Evolutionary conservation across 53 echinoderm and acorn worm genomes (phyloP).

Genomic region (Hippasteria phrygiana): DNA sequence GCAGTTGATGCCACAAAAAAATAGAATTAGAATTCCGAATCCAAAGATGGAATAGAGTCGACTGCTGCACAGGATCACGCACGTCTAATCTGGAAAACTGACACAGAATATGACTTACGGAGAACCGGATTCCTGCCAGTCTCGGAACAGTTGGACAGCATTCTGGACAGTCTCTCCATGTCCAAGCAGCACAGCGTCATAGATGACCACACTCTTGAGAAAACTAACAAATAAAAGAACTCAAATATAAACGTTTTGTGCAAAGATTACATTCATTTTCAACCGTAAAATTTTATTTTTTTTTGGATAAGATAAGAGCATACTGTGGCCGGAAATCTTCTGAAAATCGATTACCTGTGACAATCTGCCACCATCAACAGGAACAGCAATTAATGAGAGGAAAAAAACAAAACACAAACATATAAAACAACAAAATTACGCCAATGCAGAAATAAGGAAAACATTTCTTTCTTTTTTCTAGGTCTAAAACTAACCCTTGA

Average conservation of each 20-base stretch:
- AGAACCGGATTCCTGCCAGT: conserved; percentile 68
- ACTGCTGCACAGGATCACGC: too few relatives aligned
- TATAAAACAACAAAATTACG: too few relatives aligned
- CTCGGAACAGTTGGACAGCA: conserved; percentile 59
- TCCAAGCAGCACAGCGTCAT: conserved; percentile 49
- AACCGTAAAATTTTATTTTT: not conserved
- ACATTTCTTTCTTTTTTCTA: not conserved
- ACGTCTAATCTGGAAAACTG: not conserved
- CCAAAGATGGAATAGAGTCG: too few relatives aligned
- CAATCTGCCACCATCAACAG: too few relatives aligned
- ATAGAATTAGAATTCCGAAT: too few relatives aligned
- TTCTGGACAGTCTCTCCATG: conserved; percentile 68
- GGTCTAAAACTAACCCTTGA: conserved; percentile 59
- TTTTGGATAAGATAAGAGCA: too few relatives aligned
- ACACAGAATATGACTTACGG: conserved; percentile 53
- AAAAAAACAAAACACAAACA: too few relatives aligned
- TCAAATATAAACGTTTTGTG: not conserved
- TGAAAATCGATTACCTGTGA: too few relatives aligned
- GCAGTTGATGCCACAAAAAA: too few relatives aligned
- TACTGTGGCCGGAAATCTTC: too few relatives aligned
- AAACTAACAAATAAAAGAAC: conserved; percentile 13
- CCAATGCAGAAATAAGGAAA: too few relatives aligned
- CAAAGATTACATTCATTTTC: not conserved
- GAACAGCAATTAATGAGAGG: too few relatives aligned
- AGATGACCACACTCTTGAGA: conserved; percentile 50